Evolutionary conservation across 2,888 invertebrate genomes (phyloP).

Genomic region (Pterostichus madidus): DNA sequence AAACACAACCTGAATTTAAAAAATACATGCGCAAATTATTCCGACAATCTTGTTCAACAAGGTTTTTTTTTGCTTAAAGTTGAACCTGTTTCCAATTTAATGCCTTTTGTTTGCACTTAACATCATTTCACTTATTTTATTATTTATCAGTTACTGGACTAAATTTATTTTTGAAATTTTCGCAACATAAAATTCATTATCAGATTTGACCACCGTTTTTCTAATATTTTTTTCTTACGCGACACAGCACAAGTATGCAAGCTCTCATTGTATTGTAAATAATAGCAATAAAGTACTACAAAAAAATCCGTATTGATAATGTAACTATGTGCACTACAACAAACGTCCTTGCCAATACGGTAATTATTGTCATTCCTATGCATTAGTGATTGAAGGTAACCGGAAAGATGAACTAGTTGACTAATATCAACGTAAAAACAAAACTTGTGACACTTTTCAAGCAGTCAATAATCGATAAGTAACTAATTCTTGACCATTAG

Average conservation of each 20-base stretch:
- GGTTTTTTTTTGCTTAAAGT: conserved; percentile 32
- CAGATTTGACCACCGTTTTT: neutral
- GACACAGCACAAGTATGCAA: neutral
- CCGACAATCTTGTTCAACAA: conserved; percentile 28
- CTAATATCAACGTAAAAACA: conserved; percentile 46
- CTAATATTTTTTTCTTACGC: neutral
- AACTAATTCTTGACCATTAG: conserved; percentile 25
- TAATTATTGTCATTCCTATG: conserved; percentile 55
- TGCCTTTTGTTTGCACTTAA: conserved; percentile 30
- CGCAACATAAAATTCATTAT: neutral
- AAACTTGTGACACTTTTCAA: conserved; percentile 40
- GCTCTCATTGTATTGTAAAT: conserved; percentile 32
- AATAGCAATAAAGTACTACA: conserved; percentile 34
- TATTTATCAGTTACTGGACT: neutral
- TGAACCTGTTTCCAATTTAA: conserved; percentile 44
- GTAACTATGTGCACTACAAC: conserved; percentile 51
- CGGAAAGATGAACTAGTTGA: conserved; percentile 66
- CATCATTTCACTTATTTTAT: conserved; percentile 40
- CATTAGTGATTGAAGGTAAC: conserved; percentile 66
- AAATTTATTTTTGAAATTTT: neutral
- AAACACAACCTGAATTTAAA: conserved; percentile 46
- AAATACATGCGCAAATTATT: conserved; percentile 26
- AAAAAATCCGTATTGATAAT: conserved; percentile 46
- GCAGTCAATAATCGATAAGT: conserved; percentile 55
- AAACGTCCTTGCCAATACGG: conserved; percentile 58